Percentiles rank a stretch among this genome's conserved stretches.
Conservation (phyloP, 2,888 invertebrate genomes). For the Agrilus biguttatus region DNA sequence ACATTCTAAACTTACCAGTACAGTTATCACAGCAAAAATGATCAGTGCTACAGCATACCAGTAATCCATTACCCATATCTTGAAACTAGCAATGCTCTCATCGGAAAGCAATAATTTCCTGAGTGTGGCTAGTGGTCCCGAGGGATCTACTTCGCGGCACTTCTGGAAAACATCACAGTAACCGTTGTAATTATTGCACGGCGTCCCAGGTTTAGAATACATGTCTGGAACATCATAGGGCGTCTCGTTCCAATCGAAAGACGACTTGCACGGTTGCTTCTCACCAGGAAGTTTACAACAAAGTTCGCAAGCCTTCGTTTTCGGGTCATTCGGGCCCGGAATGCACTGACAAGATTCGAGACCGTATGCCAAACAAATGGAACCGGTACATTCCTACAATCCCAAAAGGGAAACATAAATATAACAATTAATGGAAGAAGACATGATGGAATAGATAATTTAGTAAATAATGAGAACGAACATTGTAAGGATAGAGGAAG, state of each 20-base stretch:
- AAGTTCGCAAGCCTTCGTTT: constrained; percentile 81
- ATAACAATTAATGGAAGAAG: no score
- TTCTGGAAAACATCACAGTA: constrained; percentile 58
- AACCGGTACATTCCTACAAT: constrained; percentile 80
- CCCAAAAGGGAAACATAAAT: no score
- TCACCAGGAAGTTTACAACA: constrained; percentile 82
- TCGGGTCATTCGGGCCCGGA: constrained; percentile 53
- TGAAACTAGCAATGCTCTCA: constrained; percentile 78
- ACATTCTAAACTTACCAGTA: constrained; percentile 56
- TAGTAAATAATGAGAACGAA: no score
- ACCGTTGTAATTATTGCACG: constrained; percentile 87
- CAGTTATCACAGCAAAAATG: constrained; percentile 53
- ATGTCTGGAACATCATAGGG: constrained; percentile 88
- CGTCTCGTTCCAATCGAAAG: constrained; percentile 78
- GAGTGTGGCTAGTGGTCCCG: constrained; percentile 79
- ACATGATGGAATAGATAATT: no score
- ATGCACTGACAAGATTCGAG: constrained; percentile 92
- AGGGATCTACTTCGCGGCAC: constrained; percentile 87
- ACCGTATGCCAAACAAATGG: constrained; percentile 93
- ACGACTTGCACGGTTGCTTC: constrained; percentile 70
- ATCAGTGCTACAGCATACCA: constrained; percentile 83
- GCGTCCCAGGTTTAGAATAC: constrained; percentile 86
- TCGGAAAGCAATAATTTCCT: constrained; percentile 75
- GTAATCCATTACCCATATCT: constrained; percentile 73
- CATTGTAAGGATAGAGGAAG: no score